Evolutionary conservation across 2,888 invertebrate species (phyloP).

Genomic region (Encarsia formosa): DNA sequence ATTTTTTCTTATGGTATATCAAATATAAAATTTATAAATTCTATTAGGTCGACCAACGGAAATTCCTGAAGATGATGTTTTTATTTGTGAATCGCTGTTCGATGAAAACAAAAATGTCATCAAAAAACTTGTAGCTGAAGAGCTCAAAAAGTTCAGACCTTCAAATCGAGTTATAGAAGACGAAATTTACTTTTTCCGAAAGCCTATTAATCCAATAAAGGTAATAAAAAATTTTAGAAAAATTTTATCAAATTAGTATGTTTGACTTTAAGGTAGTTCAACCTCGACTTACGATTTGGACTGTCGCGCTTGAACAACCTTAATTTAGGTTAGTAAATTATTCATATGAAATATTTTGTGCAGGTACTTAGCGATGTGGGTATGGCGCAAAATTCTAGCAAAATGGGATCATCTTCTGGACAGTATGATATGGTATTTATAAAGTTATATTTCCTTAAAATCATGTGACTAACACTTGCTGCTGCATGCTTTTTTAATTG

Average conservation of each 20-base stretch:
- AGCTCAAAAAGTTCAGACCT: conserved; percentile 77
- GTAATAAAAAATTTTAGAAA: conserved; percentile 44
- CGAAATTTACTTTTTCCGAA: conserved; percentile 80
- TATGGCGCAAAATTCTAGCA: conserved; percentile 47
- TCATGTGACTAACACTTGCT: conserved; percentile 23
- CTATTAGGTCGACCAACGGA: conserved; percentile 85
- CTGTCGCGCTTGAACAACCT: conserved; percentile 11
- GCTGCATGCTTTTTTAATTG: conserved; percentile 24
- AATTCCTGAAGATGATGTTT: conserved; percentile 87
- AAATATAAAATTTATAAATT: not conserved
- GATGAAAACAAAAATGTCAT: conserved; percentile 81
- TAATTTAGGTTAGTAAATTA: conserved; percentile 11
- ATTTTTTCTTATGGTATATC: not conserved
- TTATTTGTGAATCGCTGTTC: conserved; percentile 86
- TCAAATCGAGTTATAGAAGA: conserved; percentile 85
- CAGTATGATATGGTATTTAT: conserved; percentile 50
- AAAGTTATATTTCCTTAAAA: conserved; percentile 13
- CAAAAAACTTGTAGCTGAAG: conserved; percentile 65
- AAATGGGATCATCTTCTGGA: conserved; percentile 45
- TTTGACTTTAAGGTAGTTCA: too few relatives aligned
- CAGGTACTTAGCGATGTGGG: conserved; percentile 49
- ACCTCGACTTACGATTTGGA: too few relatives aligned
- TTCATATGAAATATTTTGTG: conserved; percentile 17
- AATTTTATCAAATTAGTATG: too few relatives aligned
- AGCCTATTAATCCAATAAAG: conserved; percentile 63